These are phyloP conservation scores for Illadopsis cleaveri DNA, from an alignment of 2,113 vertebrate genomes.

Conservation along the genomic window DNA sequence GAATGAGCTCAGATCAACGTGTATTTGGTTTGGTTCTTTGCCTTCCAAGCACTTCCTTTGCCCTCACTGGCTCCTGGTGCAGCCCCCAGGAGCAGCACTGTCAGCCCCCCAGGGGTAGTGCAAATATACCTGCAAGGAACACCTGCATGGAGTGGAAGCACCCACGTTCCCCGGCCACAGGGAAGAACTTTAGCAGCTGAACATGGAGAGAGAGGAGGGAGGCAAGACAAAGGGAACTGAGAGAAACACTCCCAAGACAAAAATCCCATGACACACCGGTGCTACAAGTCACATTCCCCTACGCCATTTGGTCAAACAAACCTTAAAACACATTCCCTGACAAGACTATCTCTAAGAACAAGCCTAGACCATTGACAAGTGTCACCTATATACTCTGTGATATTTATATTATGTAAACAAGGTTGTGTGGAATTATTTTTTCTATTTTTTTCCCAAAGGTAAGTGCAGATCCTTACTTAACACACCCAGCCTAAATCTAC, in stretches of 20 bases:
- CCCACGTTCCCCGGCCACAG: not conserved
- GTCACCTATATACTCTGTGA: slow-evolving; percentile 35
- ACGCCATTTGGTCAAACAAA: slow-evolving; percentile 73
- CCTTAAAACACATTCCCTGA: slow-evolving; percentile 66
- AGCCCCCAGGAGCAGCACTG: not conserved
- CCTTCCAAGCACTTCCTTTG: not conserved
- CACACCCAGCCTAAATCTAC: slow-evolving; percentile 63
- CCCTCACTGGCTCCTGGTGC: not conserved
- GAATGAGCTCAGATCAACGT: not conserved
- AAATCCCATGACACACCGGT: not conserved
- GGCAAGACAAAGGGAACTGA: not conserved
- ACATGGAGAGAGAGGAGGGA: not conserved
- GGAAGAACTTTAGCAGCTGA: slow-evolving; percentile 41
- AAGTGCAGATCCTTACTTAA: slow-evolving; percentile 60
- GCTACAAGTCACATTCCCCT: slow-evolving; percentile 41
- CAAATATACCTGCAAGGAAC: not conserved
- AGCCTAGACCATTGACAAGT: slow-evolving; percentile 31
- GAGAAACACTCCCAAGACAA: not conserved
- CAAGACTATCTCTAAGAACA: slow-evolving; percentile 58
- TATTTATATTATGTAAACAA: slow-evolving; percentile 55
- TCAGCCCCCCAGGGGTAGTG: not conserved
- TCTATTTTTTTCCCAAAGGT: not conserved
- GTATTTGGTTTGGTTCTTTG: not conserved
- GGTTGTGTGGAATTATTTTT: not conserved
- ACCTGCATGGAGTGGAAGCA: slow-evolving; percentile 47